These are phyloP conservation scores for Gymnocheta viridis DNA, from an alignment of 2,888 invertebrate genomes.

Conservation along the genomic window DNA sequence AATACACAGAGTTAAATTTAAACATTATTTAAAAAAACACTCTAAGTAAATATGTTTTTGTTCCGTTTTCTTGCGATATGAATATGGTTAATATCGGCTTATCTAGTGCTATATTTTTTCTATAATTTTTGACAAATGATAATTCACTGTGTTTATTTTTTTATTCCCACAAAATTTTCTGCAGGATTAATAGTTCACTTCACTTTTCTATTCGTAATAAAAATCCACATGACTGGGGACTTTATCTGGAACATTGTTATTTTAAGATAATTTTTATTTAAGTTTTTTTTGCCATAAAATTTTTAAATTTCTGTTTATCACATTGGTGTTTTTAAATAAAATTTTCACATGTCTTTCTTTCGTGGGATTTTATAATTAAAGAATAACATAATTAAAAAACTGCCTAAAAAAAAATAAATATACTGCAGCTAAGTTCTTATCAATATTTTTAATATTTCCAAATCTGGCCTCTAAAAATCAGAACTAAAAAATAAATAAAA, in stretches of 20 bases:
- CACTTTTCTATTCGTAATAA: not conserved
- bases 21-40: constrained; percentile 9
- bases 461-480: constrained; percentile 63
- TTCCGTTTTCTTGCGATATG: constrained; percentile 21
- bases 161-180: not conserved
- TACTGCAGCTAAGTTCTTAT: constrained; percentile 51
- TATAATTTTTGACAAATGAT: not conserved
- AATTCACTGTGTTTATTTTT: not conserved
- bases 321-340: not conserved
- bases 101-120: constrained; percentile 15
- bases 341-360: constrained; percentile 42
- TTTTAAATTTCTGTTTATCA: constrained; percentile 22
- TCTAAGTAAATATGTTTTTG: not conserved
- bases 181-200: not conserved
- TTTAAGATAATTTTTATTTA: constrained; percentile 47
- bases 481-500: constrained; percentile 1
- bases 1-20: constrained; percentile 7
- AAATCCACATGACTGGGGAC: not conserved
- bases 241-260: constrained; percentile 27
- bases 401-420: not conserved
- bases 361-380: constrained; percentile 57
- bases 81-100: constrained; percentile 31
- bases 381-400: constrained; percentile 30
- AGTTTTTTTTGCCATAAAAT: not conserved
- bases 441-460: constrained; percentile 47